phyloP scores from a whole-genome alignment of 2,888 invertebrate species.

The Julus scandinavius region DNA sequence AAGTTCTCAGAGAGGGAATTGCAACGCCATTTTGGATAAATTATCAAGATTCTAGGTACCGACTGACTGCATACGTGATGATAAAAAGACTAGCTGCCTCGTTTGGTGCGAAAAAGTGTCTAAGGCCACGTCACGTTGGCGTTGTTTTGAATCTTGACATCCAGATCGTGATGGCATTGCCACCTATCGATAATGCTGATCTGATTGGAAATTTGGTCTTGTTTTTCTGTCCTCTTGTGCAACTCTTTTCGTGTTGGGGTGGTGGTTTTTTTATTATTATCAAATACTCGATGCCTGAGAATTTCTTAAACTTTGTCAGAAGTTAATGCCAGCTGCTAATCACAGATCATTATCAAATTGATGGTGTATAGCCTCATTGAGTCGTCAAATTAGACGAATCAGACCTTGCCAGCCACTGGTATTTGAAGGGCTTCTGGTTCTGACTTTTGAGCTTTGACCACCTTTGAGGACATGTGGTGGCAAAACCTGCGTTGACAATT shows the following conservation, averaged over 20 bases:
- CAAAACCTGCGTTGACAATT: too few species aligned
- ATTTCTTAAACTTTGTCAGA: too few species aligned
- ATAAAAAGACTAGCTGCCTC: neutral
- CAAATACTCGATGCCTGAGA: neutral
- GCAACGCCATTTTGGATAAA: neutral
- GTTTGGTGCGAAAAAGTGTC: neutral
- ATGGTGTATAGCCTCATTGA: too few species aligned
- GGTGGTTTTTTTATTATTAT: too few species aligned
- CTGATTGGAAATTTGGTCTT: neutral
- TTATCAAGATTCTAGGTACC: constrained; percentile 17
- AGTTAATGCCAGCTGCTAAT: neutral
- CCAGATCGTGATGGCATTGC: constrained; percentile 19
- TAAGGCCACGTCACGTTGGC: constrained; percentile 1
- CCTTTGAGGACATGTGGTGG: too few species aligned
- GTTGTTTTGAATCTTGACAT: neutral
- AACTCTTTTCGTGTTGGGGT: neutral
- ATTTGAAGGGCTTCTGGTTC: too few species aligned
- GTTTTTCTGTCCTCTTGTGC: neutral
- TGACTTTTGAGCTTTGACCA: too few species aligned
- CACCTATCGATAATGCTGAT: neutral
- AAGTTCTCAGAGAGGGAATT: neutral
- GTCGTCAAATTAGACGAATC: too few species aligned
- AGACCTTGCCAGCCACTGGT: too few species aligned
- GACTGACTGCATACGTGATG: neutral
- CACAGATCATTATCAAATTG: too few species aligned